Percentiles rank a stretch among this genome's conserved stretches.
Conservation (phyloP, 2,888 invertebrate species). For the Tholera decimalis region DNA sequence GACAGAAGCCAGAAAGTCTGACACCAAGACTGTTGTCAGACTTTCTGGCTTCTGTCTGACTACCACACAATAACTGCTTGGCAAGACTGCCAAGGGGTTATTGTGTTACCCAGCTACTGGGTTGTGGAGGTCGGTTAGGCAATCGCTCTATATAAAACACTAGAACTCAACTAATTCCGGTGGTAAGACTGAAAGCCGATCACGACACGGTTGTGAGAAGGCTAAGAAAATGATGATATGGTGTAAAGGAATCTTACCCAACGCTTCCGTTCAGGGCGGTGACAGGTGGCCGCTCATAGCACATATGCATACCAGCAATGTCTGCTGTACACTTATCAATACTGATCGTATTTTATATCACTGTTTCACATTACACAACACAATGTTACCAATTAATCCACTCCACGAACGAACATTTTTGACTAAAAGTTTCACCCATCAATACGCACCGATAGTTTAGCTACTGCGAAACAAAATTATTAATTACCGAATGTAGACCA, state of each 20-base stretch:
- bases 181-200: no score
- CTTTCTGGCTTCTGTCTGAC: no score
- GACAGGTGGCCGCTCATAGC: slow-evolving; percentile 88
- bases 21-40: no score
- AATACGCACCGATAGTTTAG: slow-evolving; percentile 61
- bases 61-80: no score
- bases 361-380: slow-evolving; percentile 60
- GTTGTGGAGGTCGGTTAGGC: no score
- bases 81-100: no score
- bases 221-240: not conserved
- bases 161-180: no score
- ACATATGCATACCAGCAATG: slow-evolving; percentile 89
- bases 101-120: no score
- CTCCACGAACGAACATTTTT: slow-evolving; percentile 88
- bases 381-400: slow-evolving; percentile 77
- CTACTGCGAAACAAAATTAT: slow-evolving; percentile 76
- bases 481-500: slow-evolving; percentile 69
- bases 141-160: no score
- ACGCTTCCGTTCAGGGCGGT: slow-evolving; percentile 87
- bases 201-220: not conserved
- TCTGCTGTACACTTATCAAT: slow-evolving; percentile 75
- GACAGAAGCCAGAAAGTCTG: no score
- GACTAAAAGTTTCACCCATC: slow-evolving; percentile 71
- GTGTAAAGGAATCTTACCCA: slow-evolving; percentile 77
- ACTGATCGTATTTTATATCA: slow-evolving; percentile 65